Conservation (phyloP, 2,888 invertebrate species). For the Drosophila emarginata region DNA sequence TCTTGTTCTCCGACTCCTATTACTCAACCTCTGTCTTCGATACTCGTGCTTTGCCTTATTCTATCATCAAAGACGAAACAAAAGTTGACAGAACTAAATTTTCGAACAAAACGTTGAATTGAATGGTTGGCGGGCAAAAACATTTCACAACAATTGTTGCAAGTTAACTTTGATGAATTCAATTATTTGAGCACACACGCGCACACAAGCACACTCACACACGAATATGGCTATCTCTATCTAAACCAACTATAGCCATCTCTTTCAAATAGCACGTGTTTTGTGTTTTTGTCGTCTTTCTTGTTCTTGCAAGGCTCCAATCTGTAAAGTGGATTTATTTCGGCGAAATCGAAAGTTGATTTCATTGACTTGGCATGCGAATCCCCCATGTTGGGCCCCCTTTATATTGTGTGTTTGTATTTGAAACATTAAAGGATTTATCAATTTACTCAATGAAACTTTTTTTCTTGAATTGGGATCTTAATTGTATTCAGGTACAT, state of each 20-base stretch:
- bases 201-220: constrained; percentile 27
- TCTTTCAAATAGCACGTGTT: constrained; percentile 47
- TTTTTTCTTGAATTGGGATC: constrained; percentile 8
- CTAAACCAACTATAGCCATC: constrained; percentile 20
- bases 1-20: constrained; percentile 25
- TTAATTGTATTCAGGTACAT: background rate
- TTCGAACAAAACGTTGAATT: constrained; percentile 5
- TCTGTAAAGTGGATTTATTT: constrained; percentile 76
- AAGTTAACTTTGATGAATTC: constrained; percentile 78
- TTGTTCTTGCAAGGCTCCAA: constrained; percentile 63
- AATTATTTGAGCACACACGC: constrained; percentile 59
- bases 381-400: background rate
- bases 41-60: constrained; percentile 1
- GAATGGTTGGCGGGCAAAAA: constrained; percentile 17
- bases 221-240: constrained; percentile 29
- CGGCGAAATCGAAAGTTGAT: constrained; percentile 72
- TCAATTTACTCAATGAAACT: constrained; percentile 67
- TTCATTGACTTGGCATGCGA: constrained; percentile 30
- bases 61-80: constrained; percentile 38
- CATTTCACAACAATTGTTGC: constrained; percentile 71
- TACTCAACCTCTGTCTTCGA: constrained; percentile 53
- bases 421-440: constrained; percentile 70
- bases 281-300: constrained; percentile 63
- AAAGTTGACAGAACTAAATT: constrained; percentile 45
- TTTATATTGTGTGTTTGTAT: constrained; percentile 13